Percentiles rank a stretch among this genome's conserved stretches.
Conservation (phyloP, 1,140 invertebrate species). For the Carposina sasakii region DNA sequence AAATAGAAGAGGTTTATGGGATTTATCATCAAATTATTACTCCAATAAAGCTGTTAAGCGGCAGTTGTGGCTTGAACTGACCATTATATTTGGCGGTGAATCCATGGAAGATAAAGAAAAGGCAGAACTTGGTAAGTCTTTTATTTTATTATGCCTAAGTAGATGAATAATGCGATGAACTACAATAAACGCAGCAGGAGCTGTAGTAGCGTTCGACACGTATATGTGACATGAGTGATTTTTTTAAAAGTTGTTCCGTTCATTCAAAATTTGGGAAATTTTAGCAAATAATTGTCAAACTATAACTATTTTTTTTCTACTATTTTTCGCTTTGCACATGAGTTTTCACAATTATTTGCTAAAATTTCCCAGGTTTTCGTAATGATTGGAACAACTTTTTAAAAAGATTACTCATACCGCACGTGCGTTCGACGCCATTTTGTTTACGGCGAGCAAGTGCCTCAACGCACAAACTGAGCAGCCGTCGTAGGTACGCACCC, state of each 20-base stretch:
- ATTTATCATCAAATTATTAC: slow-evolving; percentile 1
- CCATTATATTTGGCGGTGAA: slow-evolving; percentile 2
- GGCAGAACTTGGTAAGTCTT: slow-evolving; percentile 3
- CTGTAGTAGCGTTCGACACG: not conserved
- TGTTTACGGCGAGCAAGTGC: slow-evolving; percentile 4
- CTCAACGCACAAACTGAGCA: slow-evolving; percentile 4
- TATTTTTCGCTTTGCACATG: not conserved
- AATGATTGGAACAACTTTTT: not conserved
- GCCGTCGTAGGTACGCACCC: slow-evolving; percentile 4
- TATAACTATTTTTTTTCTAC: not conserved
- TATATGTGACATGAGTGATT: not conserved
- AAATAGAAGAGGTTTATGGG: slow-evolving; percentile 4
- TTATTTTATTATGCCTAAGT: slow-evolving; percentile 4
- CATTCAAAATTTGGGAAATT: not conserved
- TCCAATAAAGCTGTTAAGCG: slow-evolving; percentile 3
- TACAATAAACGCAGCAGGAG: not conserved
- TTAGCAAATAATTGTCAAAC: not conserved
- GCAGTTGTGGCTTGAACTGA: slow-evolving; percentile 2
- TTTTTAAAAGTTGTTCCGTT: not conserved
- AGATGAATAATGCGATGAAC: no score
- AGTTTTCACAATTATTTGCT: not conserved
- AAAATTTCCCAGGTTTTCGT: not conserved
- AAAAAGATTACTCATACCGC: not conserved
- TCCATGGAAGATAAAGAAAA: slow-evolving; percentile 4
- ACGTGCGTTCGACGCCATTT: slow-evolving; percentile 3